These are phyloP conservation scores for Mesitornis unicolor DNA, from an alignment of 2,113 vertebrate species.

Conservation along the genomic window DNA sequence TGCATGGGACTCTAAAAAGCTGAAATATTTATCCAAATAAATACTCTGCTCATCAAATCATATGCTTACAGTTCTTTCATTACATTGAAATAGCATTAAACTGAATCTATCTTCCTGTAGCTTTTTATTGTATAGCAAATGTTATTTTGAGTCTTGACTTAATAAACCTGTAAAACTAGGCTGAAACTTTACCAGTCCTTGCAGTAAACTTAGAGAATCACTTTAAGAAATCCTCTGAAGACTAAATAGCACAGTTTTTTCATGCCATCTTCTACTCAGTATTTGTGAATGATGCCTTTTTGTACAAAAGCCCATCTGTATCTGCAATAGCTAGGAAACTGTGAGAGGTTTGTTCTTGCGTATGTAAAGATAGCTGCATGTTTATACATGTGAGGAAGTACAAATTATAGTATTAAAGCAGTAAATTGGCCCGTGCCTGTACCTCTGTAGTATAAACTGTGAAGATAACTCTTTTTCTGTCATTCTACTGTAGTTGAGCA, in stretches of 20 bases:
- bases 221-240: not conserved
- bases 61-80: conserved; percentile 51
- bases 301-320: not conserved
- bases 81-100: conserved; percentile 24
- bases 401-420: not conserved
- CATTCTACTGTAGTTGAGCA: rapidly evolving
- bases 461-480: not conserved
- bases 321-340: not conserved
- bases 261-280: not conserved
- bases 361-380: rapidly evolving
- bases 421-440: not conserved
- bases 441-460: not conserved
- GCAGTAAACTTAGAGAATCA: not conserved
- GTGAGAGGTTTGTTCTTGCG: not conserved
- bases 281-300: not conserved
- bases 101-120: not conserved
- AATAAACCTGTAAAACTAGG: not conserved
- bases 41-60: conserved; percentile 59
- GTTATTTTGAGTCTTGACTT: not conserved
- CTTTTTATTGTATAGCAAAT: not conserved
- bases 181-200: not conserved
- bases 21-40: conserved; percentile 69
- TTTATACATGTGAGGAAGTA: not conserved
- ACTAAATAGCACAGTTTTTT: not conserved
- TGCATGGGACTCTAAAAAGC: conserved; percentile 30